phyloP scores from a whole-genome alignment of 64 coral and sea anemone species.

The Astreopora myriophthalma region DNA sequence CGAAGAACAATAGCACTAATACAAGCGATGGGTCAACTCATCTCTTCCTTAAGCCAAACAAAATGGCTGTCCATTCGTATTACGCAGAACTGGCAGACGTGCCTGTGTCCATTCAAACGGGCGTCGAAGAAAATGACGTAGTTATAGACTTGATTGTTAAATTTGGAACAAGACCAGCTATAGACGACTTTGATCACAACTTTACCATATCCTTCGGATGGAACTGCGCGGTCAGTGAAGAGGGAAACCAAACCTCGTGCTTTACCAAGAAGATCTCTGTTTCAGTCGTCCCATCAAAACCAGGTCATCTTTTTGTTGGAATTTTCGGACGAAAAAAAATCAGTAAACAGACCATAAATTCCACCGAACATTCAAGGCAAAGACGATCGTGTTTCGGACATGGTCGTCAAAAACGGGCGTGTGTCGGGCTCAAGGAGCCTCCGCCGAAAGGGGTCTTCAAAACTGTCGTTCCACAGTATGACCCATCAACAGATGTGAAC shows the following conservation, averaged over 20 bases:
- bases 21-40: neutral
- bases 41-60: constrained; percentile 35
- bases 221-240: neutral
- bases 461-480: constrained; percentile 5
- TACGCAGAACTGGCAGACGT: constrained; percentile 1
- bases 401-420: constrained; percentile 6
- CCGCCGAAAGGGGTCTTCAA: constrained; percentile 14
- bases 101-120: constrained; percentile 13
- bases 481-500: constrained; percentile 11
- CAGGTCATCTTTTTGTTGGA: constrained; percentile 61
- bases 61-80: constrained; percentile 56
- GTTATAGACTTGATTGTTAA: constrained; percentile 29
- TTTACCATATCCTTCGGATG: neutral
- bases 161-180: constrained; percentile 52
- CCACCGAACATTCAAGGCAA: neutral
- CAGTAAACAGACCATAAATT: neutral
- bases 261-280: neutral
- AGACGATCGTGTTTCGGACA: constrained; percentile 25
- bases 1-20: neutral
- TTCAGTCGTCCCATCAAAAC: constrained; percentile 20
- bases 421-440: constrained; percentile 15
- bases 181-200: constrained; percentile 42
- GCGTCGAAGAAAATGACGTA: neutral
- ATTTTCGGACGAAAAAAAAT: neutral
- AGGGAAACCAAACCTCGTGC: constrained; percentile 8